phyloP scores from a whole-genome alignment of 1,140 invertebrate species.

The Drosophila nigrodunni region DNA sequence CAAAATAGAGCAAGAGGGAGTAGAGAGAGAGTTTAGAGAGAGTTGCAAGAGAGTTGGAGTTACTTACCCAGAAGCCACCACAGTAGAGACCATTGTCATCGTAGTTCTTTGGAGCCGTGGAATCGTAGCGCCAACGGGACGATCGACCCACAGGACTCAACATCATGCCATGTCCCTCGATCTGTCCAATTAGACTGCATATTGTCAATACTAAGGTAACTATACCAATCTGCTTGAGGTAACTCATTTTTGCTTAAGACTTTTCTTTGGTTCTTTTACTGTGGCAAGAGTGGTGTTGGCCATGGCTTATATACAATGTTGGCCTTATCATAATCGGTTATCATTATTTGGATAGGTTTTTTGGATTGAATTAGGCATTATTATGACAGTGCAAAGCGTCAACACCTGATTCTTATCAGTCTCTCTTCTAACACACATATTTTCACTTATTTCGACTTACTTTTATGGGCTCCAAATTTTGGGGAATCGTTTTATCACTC shows the following conservation, averaged over 20 bases:
- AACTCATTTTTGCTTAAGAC: slow-evolving; percentile 48
- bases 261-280: slow-evolving; percentile 33
- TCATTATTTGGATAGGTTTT: slow-evolving; percentile 32
- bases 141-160: slow-evolving; percentile 88
- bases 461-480: slow-evolving; percentile 55
- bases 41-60: no score
- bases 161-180: slow-evolving; percentile 88
- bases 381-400: slow-evolving; percentile 5
- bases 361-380: slow-evolving; percentile 40
- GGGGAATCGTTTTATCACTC: slow-evolving; percentile 51
- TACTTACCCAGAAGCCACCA: slow-evolving; percentile 86
- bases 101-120: slow-evolving; percentile 86
- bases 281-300: not conserved
- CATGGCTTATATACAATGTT: slow-evolving; percentile 60
- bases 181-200: slow-evolving; percentile 2
- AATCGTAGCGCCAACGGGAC: slow-evolving; percentile 88
- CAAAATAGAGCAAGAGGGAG: not conserved
- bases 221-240: slow-evolving; percentile 20
- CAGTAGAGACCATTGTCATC: slow-evolving; percentile 89
- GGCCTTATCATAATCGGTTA: slow-evolving; percentile 31
- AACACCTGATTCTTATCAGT: slow-evolving; percentile 46
- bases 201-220: slow-evolving; percentile 22
- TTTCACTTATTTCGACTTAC: not conserved
- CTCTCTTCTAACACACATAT: slow-evolving; percentile 24
- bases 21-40: not conserved